Evolutionary conservation across 2,113 vertebrate genomes (phyloP).

Genomic region (Grus americana): DNA sequence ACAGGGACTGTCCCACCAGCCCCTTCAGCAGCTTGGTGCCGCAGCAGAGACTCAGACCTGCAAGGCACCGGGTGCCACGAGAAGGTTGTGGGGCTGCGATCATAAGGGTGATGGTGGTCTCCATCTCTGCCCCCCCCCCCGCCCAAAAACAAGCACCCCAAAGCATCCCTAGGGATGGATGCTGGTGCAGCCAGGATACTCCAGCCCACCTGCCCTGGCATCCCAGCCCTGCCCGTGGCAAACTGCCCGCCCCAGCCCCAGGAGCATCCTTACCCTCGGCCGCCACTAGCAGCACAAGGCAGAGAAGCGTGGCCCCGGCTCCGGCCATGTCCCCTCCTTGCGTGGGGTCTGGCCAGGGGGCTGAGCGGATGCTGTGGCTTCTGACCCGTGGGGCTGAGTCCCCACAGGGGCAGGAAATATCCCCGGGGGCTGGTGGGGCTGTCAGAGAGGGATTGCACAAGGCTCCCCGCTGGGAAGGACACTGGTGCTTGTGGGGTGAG

Average conservation of each 20-base stretch:
- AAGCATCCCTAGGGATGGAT: background rate
- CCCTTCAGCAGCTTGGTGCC: fast-evolving
- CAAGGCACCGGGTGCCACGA: background rate
- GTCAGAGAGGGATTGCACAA: background rate
- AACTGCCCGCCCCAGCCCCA: background rate
- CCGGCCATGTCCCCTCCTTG: background rate
- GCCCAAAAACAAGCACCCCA: too few relatives aligned
- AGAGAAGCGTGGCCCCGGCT: background rate
- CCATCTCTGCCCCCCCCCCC: too few relatives aligned
- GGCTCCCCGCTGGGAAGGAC: fast-evolving
- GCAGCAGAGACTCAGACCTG: background rate
- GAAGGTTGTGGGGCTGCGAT: fast-evolving
- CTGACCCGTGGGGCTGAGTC: background rate
- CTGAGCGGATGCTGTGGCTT: fast-evolving
- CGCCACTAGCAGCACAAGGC: background rate
- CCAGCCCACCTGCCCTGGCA: background rate
- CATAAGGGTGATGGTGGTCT: background rate
- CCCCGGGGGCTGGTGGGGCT: fast-evolving
- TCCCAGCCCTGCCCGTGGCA: background rate
- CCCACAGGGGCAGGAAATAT: background rate
- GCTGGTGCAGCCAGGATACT: background rate
- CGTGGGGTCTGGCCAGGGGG: background rate
- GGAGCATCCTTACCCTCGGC: background rate
- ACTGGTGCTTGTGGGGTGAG: fast-evolving
- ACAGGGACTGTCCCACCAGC: background rate